Evolutionary conservation across 2,797 vertebrate genomes (phyloP).

Genomic region (Picus viridis): DNA sequence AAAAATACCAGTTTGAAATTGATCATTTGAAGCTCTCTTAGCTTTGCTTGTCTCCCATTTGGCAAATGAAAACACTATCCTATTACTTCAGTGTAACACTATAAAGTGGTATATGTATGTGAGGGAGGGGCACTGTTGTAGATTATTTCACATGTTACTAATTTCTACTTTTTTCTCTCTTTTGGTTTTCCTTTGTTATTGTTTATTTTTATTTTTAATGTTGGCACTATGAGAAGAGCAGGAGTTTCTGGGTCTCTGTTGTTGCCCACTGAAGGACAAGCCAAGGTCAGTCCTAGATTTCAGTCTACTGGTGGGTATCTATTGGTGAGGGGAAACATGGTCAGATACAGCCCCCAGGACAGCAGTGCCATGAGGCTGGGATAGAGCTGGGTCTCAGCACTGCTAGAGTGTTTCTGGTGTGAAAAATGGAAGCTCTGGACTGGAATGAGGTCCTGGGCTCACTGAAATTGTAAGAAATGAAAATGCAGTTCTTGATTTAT

Average conservation of each 20-base stretch:
- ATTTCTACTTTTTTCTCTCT: neutral
- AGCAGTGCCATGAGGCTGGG: accelerated
- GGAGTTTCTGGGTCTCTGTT: neutral
- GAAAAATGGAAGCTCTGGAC: neutral
- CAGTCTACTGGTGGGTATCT: neutral
- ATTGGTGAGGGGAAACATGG: accelerated
- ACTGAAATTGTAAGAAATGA: neutral
- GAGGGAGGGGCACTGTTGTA: neutral
- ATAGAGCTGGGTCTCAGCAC: neutral
- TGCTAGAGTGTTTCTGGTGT: neutral
- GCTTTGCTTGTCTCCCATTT: neutral
- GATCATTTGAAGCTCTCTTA: neutral
- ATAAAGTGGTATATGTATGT: neutral
- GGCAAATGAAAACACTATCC: neutral
- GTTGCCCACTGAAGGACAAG: neutral
- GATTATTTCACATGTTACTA: neutral
- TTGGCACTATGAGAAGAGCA: neutral
- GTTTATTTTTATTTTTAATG: neutral
- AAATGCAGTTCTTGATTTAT: slow-evolving; percentile 2
- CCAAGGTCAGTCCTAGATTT: neutral
- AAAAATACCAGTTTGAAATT: neutral
- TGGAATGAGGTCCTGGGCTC: neutral
- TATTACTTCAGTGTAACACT: neutral
- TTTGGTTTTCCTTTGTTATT: neutral
- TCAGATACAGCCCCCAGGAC: neutral